Evolutionary conservation across 1,140 invertebrate species (phyloP).

Genomic region (Lithobius niger): DNA sequence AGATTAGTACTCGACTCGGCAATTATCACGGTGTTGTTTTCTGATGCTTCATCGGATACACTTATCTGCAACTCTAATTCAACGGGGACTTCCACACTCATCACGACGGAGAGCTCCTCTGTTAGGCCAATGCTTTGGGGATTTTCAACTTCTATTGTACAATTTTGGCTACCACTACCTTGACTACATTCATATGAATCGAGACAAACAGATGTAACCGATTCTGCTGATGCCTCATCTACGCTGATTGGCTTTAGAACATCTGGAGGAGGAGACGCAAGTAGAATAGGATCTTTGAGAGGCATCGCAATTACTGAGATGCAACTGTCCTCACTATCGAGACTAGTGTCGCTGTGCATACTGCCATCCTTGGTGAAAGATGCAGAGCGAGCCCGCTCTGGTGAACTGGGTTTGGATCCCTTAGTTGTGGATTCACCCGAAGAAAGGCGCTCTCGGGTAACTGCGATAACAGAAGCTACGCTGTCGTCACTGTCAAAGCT

Average conservation of each 20-base stretch:
- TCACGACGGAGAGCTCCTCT: no score
- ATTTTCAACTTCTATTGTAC: no score
- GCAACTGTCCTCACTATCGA: conserved; percentile 83
- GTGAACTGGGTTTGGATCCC: background rate
- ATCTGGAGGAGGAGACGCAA: background rate
- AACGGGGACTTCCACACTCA: no score
- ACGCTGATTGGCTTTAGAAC: conserved; percentile 3
- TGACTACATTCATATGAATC: no score
- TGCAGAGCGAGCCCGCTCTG: background rate
- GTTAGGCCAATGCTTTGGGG: no score
- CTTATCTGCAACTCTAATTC: no score
- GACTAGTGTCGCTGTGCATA: conserved; percentile 79
- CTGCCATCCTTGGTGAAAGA: conserved; percentile 58
- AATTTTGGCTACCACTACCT: no score
- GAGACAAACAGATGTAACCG: conserved; percentile 17
- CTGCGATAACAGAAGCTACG: conserved; percentile 23
- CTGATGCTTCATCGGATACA: no score
- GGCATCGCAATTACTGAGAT: conserved; percentile 80
- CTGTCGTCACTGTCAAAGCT: conserved; percentile 22
- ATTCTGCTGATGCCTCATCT: no score
- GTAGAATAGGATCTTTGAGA: conserved; percentile 37
- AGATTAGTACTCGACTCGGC: no score
- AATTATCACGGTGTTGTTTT: no score
- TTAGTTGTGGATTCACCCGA: background rate
- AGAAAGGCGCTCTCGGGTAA: conserved; percentile 12